Percentiles rank a stretch among this genome's conserved stretches.
Conservation (phyloP, 1,140 invertebrate species). For the Drosophila nikananu region DNA sequence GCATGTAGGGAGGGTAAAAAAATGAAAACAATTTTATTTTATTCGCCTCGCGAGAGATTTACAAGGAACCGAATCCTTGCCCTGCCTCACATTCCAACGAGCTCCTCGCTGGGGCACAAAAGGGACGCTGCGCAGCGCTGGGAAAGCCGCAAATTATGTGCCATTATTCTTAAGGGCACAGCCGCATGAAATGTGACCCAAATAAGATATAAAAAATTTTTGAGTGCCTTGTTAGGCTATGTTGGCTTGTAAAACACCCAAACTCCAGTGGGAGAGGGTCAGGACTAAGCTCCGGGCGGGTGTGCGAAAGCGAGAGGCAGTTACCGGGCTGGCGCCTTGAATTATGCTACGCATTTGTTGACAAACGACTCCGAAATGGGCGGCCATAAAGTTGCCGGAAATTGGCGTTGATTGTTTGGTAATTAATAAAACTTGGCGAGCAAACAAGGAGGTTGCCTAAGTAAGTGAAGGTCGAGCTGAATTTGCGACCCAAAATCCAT, state of each 20-base stretch:
- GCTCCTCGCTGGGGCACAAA: constrained; percentile 3
- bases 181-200: constrained; percentile 79
- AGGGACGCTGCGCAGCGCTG: constrained; percentile 29
- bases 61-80: constrained; percentile 36
- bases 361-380: constrained; percentile 76
- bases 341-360: constrained; percentile 79
- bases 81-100: constrained; percentile 19
- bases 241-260: constrained; percentile 68
- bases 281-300: neutral
- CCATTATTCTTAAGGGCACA: constrained; percentile 81
- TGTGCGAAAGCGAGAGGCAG: constrained; percentile 1
- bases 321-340: constrained; percentile 43
- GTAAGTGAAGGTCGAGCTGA: constrained; percentile 18
- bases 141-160: constrained; percentile 81
- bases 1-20: constrained; percentile 45
- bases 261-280: constrained; percentile 2
- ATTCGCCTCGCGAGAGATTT: constrained; percentile 79
- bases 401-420: constrained; percentile 77
- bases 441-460: constrained; percentile 32
- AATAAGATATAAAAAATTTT: constrained; percentile 81
- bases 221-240: constrained; percentile 73
- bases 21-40: constrained; percentile 81
- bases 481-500: neutral
- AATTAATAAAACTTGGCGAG: constrained; percentile 71
- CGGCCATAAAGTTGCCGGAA: constrained; percentile 71